A percentile compares a stretch with the other conserved stretches of the same genome.
phyloP scores from a whole-genome alignment of 2,797 vertebrate species.

The Pogonophryne albipinna region DNA sequence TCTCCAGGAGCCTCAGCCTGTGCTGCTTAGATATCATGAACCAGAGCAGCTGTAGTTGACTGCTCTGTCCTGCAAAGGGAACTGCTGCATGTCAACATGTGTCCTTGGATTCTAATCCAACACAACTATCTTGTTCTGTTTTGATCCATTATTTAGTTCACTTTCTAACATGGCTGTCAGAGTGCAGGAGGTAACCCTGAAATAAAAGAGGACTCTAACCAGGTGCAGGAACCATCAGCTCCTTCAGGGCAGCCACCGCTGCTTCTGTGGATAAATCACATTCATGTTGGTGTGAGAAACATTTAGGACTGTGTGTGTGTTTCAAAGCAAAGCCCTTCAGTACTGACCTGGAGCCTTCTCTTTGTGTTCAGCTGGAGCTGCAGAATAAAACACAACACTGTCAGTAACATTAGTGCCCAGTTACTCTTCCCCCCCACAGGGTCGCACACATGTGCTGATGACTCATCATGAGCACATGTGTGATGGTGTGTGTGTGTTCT shows the following conservation, averaged over 20 bases:
- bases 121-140: not conserved
- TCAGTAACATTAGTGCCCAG: not conserved
- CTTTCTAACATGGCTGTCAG: not conserved
- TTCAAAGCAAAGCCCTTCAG: not conserved
- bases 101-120: no score
- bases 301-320: not conserved
- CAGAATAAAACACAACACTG: slow-evolving; percentile 6
- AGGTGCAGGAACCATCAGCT: not conserved
- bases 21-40: not conserved
- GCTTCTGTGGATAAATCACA: slow-evolving; percentile 27
- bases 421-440: not conserved
- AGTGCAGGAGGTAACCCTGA: not conserved
- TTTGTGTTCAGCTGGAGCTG: slow-evolving; percentile 45
- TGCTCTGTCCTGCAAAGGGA: not conserved
- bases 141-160: not conserved
- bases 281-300: slow-evolving; percentile 1
- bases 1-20: not conserved
- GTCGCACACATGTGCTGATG: no score
- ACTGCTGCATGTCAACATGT: not conserved
- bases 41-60: not conserved
- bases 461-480: no score
- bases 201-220: slow-evolving; percentile 24
- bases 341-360: slow-evolving; percentile 24
- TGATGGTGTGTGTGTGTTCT: not conserved
- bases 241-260: not conserved